These are phyloP conservation scores for Lamproptera curius DNA, from an alignment of 2,888 invertebrate species.

Conservation along the genomic window DNA sequence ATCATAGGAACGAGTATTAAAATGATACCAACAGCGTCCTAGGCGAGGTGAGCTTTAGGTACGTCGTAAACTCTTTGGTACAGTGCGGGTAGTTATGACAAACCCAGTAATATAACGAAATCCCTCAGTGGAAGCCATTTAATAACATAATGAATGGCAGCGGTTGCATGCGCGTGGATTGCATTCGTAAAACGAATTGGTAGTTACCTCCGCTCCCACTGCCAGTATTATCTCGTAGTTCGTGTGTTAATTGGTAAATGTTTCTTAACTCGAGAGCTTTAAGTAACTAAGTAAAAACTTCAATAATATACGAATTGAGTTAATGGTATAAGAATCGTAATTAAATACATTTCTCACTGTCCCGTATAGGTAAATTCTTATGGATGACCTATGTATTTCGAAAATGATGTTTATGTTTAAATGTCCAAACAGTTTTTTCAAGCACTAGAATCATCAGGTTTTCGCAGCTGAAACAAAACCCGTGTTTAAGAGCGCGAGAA, in stretches of 20 bases:
- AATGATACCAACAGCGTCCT: too few relatives aligned
- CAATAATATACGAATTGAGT: too few relatives aligned
- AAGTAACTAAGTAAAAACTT: too few relatives aligned
- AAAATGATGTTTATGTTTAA: too few relatives aligned
- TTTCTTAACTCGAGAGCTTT: too few relatives aligned
- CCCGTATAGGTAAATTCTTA: too few relatives aligned
- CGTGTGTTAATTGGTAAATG: background rate
- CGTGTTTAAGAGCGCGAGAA: conserved; percentile 4
- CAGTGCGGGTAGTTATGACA: background rate
- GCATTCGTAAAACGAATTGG: conserved; percentile 24
- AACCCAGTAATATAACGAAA: conserved; percentile 5
- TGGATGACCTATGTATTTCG: too few relatives aligned
- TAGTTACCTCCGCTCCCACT: conserved; percentile 23
- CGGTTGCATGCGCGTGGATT: conserved; percentile 5
- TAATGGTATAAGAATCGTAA: too few relatives aligned
- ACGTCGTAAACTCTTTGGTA: background rate
- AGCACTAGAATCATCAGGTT: background rate
- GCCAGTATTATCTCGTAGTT: background rate
- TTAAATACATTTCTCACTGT: too few relatives aligned
- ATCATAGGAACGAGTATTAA: too few relatives aligned
- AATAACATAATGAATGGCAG: conserved; percentile 8
- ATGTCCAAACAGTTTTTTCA: too few relatives aligned
- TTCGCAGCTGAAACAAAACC: background rate
- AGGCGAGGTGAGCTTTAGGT: background rate
- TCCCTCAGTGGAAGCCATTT: conserved; percentile 1